Base-by-base conservation (phyloP, 2,113 vertebrate species). In the Colistium nudipinnis region DNA sequence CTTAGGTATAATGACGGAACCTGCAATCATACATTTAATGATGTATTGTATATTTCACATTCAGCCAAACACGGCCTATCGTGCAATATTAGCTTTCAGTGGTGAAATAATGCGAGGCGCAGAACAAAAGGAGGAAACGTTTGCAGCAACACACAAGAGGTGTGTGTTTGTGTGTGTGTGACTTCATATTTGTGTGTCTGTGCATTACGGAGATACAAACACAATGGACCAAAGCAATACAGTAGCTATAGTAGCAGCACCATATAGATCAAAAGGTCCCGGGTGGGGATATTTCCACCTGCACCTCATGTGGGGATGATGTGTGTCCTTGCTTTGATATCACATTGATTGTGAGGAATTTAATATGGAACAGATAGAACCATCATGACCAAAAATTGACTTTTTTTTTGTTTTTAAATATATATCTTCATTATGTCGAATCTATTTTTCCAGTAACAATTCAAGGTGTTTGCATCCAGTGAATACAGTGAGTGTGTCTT, bases 181-280 rank as follows among this genome's bases (percentile, higher is more conserved):
- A 57, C 51, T 55, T 25, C 33, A 5, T 43, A 5, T 17, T 2
- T 41, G 47, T 48, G 9, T 41, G 16, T 14, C 17, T 60, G 59
- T 63, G 60, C 35, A n/a, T 43, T 62, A 19, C 28, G 36, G 48
- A 65, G 28, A 73, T 25, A 55, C 25, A 81, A 60, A 71, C 56
- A 68, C 31, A 49, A 70, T 36, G 19, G 35, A 25, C 60, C 61
- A 31, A 45, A 20, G 51, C 69, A 43, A 52, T 64, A 45, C n/a
- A 62, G 49, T 61, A 76, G 47, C 56, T 64, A 45, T n/a, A 62
- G 49, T 61, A 76, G 44, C 55, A 55, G 54, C 49, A 47, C 3
- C 6, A 27, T 7, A 27, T 12, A 67, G 75, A 85, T 87, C 61
- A 82, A 69, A 84, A 66, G 48, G 30, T 54, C 60, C 60, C 19